A percentile compares a stretch with the other conserved stretches of the same genome.
Conservation (phyloP, 2,797 vertebrate genomes). For the Poecilia gillii region DNA sequence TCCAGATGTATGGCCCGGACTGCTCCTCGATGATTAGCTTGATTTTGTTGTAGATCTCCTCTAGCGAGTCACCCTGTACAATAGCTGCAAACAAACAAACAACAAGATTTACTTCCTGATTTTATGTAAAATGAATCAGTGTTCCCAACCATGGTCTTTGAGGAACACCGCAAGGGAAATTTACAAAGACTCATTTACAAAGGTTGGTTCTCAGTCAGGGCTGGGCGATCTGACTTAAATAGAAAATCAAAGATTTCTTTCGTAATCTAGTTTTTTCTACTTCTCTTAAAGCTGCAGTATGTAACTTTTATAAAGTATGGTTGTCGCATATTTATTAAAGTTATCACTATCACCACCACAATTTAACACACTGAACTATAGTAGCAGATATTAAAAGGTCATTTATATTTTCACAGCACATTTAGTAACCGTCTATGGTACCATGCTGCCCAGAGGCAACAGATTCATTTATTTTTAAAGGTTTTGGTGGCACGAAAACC, state of each 20-base stretch:
- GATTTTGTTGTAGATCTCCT: constrained; percentile 99
- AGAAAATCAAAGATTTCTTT: too few relatives aligned
- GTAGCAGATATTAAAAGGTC: neutral
- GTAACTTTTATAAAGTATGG: too few relatives aligned
- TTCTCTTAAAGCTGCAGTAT: too few relatives aligned
- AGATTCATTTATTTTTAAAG: neutral
- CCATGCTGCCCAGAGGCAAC: neutral
- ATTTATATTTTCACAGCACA: neutral
- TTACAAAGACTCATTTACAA: neutral
- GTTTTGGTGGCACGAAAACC: neutral
- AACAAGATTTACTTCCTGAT: neutral
- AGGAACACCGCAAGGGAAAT: too few relatives aligned
- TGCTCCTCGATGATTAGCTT: constrained; percentile 99
- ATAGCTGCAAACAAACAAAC: constrained; percentile 85
- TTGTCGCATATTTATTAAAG: too few relatives aligned
- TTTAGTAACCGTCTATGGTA: neutral
- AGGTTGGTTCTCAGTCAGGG: neutral
- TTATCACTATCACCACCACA: neutral
- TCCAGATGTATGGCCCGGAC: constrained; percentile 99
- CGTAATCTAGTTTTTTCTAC: too few relatives aligned
- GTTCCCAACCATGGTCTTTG: too few relatives aligned
- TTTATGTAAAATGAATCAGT: neutral
- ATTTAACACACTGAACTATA: neutral
- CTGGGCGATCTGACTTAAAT: too few relatives aligned
- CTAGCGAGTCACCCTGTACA: constrained; percentile 98